Conservation (phyloP, 2,888 invertebrate species). For the Diaperis boleti region DNA sequence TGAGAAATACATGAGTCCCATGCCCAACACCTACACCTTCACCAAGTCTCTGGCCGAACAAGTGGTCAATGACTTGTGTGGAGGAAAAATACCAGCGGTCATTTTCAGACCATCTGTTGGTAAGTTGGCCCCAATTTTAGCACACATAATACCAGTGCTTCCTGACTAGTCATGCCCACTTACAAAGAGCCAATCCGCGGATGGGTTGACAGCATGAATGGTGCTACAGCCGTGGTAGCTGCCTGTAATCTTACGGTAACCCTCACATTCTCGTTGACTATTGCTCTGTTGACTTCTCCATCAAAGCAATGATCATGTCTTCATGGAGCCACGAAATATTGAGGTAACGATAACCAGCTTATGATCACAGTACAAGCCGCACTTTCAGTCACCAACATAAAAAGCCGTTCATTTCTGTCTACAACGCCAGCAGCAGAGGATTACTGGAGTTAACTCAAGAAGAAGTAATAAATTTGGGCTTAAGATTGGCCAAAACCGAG, state of each 20-base stretch:
- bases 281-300: slow-evolving; percentile 52
- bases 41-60: slow-evolving; percentile 91
- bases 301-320: slow-evolving; percentile 40
- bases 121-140: slow-evolving; percentile 55
- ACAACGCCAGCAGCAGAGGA: slow-evolving; percentile 83
- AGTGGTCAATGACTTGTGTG: slow-evolving; percentile 73
- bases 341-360: too few species aligned
- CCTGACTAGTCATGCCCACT: slow-evolving; percentile 60
- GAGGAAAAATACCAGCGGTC: slow-evolving; percentile 76
- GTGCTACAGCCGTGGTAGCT: slow-evolving; percentile 81
- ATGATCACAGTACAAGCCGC: too few species aligned
- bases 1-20: slow-evolving; percentile 71
- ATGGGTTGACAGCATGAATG: slow-evolving; percentile 95
- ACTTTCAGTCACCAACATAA: too few species aligned
- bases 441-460: slow-evolving; percentile 50
- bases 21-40: slow-evolving; percentile 93
- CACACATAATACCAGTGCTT: too few species aligned
- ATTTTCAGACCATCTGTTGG: slow-evolving; percentile 93
- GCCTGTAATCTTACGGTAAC: slow-evolving; percentile 74
- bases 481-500: slow-evolving; percentile 69
- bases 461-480: slow-evolving; percentile 61
- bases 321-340: slow-evolving; percentile 27
- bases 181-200: slow-evolving; percentile 73
- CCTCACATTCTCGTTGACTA: slow-evolving; percentile 50
- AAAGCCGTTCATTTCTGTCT: too few species aligned